Conservation (phyloP, 1,140 invertebrate genomes). For the Plutomurus gul region DNA sequence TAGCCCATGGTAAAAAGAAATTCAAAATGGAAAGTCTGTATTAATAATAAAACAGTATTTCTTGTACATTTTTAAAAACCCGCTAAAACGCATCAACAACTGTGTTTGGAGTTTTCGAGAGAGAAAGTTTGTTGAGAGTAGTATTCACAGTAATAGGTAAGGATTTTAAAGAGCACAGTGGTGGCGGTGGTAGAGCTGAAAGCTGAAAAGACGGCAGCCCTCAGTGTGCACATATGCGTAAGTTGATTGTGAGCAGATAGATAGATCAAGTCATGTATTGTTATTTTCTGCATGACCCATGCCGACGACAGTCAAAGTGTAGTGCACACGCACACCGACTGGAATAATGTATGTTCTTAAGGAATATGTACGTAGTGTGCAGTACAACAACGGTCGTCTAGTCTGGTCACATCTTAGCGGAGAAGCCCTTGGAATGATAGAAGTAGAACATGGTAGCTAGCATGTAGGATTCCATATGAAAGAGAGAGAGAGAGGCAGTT, state of each 20-base stretch:
- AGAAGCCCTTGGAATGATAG: not conserved
- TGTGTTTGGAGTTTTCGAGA: not conserved
- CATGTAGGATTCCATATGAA: too few relatives aligned
- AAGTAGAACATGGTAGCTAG: not conserved
- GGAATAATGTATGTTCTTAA: too few relatives aligned
- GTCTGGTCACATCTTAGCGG: conserved; percentile 12
- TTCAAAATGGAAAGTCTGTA: too few relatives aligned
- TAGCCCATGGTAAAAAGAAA: too few relatives aligned
- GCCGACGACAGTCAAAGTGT: not conserved
- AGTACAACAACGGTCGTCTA: not conserved
- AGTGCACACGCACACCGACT: too few relatives aligned
- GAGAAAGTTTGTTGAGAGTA: too few relatives aligned
- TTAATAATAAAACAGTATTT: too few relatives aligned
- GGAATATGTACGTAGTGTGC: not conserved
- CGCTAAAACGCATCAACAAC: not conserved
- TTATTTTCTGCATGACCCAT: conserved; percentile 26
- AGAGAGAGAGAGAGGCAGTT: conserved; percentile 11
- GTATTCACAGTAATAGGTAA: too few relatives aligned
- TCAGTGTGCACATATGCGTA: conserved; percentile 21
- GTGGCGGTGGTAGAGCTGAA: not conserved
- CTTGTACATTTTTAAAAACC: not conserved
- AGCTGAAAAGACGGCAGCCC: not conserved
- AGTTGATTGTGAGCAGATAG: conserved; percentile 15
- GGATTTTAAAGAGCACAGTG: too few relatives aligned
- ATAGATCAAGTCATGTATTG: conserved; percentile 26